phyloP scores from a whole-genome alignment of 2,113 vertebrate species.

The Lontra canadensis region DNA sequence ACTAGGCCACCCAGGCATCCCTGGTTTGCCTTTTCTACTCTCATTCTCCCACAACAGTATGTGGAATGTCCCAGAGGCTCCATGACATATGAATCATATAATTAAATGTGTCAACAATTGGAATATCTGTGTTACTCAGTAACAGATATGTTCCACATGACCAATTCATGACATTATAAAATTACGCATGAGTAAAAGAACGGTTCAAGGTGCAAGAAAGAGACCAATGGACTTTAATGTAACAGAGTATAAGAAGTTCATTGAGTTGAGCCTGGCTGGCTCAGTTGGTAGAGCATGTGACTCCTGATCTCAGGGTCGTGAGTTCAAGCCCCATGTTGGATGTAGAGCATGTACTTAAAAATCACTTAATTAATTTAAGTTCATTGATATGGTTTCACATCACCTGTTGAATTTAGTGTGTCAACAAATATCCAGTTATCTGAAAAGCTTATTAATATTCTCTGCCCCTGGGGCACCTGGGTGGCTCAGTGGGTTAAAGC shows the following conservation, averaged over 20 bases:
- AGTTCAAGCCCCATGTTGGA: background rate
- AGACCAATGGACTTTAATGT: background rate
- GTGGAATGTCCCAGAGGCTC: background rate
- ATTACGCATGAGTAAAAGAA: background rate
- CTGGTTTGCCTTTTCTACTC: background rate
- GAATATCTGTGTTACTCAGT: background rate
- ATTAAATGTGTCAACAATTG: background rate
- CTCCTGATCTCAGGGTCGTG: background rate
- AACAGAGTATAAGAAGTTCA: background rate
- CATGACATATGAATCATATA: background rate
- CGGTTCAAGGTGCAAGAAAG: background rate
- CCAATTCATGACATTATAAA: background rate
- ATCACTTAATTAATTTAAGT: background rate
- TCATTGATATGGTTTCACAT: background rate
- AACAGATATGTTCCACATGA: constrained; percentile 12
- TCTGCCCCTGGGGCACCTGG: background rate
- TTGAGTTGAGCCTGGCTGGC: background rate
- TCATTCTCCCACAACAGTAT: background rate
- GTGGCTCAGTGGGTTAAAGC: no score
- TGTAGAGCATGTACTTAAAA: background rate
- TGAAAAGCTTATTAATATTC: constrained; percentile 29
- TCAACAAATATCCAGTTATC: background rate
- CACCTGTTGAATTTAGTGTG: background rate
- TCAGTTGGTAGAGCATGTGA: background rate
- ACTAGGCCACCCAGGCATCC: no score